Base-by-base conservation (phyloP, 2,888 invertebrate species). In the Theodoxus fluviatilis region DNA sequence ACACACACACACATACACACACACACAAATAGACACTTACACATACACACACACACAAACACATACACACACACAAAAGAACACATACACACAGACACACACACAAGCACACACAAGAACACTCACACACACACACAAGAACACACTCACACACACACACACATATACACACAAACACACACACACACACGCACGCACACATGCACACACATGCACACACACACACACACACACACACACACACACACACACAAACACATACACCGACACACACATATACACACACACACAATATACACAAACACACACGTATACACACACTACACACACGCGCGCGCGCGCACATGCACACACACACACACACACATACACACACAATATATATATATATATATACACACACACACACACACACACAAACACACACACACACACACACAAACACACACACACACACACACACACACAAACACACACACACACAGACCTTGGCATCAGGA, bases 231-330 rank as follows among this genome's bases (percentile, higher is more conserved):
- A 52, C 52, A 52, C 52, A 52, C 52, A 52, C 52, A 52, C 52
- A 52, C 52, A 52, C 52, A 52, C 52, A 15, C 12, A 52, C 12
- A 57, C 52, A 52, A 18, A 31, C 59, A 59, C 59, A 59, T 35
- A 59, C 59, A 59, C 59, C 31, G 33, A 59, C 59, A 59, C 59
- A 59, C 59, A 59, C 59, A 59, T 35, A 59, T n/a, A 59, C 33
- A 61, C 12, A 12, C 43, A 12, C 15, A 12, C 9, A 15, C 15
- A 43, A 15, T 43, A 15, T 43, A 12, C 9, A 43, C 43, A 15
- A 15, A 12, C 43, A 12, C 9, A 43, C 43, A 15, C 7, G 9
- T 43, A 12, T 7, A 43, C 7, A 43, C 7, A 43, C 9, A 7
- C 43, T 7, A 15, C 9, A 15, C 28, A 3, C 57, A 15, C 57